Percentiles rank a stretch among this genome's conserved stretches.
phyloP scores from a whole-genome alignment of 2,797 vertebrate species.

The Acrocephalus scirpaceus region DNA sequence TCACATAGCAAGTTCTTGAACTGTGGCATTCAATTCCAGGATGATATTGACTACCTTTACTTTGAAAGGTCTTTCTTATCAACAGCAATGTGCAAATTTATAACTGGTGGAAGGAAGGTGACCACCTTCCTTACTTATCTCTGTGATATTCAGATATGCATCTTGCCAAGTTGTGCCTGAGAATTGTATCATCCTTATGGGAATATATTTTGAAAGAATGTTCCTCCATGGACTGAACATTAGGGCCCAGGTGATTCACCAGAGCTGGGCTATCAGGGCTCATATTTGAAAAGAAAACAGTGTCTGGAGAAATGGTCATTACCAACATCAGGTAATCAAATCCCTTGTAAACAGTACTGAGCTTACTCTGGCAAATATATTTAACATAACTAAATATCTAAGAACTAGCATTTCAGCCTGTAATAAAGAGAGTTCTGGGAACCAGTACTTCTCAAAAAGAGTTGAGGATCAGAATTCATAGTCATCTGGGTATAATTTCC shows the following conservation, averaged over 20 bases:
- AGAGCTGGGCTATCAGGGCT: background rate
- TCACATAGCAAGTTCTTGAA: background rate
- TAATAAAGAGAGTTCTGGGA: background rate
- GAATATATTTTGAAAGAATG: background rate
- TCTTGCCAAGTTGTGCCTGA: background rate
- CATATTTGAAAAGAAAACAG: background rate
- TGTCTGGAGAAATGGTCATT: background rate
- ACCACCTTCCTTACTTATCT: background rate
- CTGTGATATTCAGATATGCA: background rate
- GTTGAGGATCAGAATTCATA: slow-evolving; percentile 14
- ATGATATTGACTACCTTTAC: background rate
- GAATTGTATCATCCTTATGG: background rate
- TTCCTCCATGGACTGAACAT: background rate
- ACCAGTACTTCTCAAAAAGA: slow-evolving; percentile 3
- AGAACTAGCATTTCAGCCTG: background rate
- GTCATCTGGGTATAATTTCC: slow-evolving; percentile 39
- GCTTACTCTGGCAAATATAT: background rate
- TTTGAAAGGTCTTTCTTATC: background rate
- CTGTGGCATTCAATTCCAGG: background rate
- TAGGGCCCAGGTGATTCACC: background rate
- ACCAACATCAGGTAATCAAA: background rate
- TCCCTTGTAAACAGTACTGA: background rate
- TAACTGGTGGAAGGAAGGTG: background rate
- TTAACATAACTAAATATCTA: background rate
- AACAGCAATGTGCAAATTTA: background rate